phyloP scores from a whole-genome alignment of 2,113 vertebrate species.

The Hystrix cristata region DNA sequence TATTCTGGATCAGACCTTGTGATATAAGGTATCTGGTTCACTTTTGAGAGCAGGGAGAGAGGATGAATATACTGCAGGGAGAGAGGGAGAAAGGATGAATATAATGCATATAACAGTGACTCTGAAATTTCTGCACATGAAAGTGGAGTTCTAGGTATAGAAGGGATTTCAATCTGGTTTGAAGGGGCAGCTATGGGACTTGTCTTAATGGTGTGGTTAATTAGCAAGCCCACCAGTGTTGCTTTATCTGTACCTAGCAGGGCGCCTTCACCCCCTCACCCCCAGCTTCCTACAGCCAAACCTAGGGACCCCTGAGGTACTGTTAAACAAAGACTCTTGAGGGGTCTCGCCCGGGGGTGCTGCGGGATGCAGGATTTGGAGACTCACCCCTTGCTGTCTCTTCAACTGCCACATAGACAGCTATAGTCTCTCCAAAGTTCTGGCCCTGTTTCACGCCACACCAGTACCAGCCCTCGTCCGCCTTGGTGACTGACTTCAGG shows the following conservation, averaged over 20 bases:
- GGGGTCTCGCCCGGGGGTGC: neutral
- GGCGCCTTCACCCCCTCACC: neutral
- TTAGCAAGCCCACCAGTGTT: neutral
- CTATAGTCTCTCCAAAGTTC: slow-evolving; percentile 68
- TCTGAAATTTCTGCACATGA: neutral
- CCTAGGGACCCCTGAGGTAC: neutral
- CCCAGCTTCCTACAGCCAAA: neutral
- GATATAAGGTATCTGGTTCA: neutral
- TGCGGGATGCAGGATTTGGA: neutral
- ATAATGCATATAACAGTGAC: neutral
- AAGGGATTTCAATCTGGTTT: neutral
- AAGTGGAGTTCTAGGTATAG: neutral
- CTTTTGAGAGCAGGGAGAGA: neutral
- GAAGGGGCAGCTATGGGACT: neutral
- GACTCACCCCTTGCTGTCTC: slow-evolving; percentile 71
- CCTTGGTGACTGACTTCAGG: neutral
- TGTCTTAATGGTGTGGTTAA: neutral
- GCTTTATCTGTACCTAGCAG: neutral
- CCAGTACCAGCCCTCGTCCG: slow-evolving; percentile 89
- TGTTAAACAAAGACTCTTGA: neutral
- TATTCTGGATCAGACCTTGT: neutral
- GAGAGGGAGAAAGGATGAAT: neutral
- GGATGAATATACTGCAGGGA: neutral
- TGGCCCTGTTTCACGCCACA: slow-evolving; percentile 83
- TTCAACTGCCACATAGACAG: slow-evolving; percentile 77